Evolutionary conservation across 2,888 invertebrate species (phyloP), one percentile per base, ranked within the genome.

Genomic region (Melinopterus prodromus): DNA sequence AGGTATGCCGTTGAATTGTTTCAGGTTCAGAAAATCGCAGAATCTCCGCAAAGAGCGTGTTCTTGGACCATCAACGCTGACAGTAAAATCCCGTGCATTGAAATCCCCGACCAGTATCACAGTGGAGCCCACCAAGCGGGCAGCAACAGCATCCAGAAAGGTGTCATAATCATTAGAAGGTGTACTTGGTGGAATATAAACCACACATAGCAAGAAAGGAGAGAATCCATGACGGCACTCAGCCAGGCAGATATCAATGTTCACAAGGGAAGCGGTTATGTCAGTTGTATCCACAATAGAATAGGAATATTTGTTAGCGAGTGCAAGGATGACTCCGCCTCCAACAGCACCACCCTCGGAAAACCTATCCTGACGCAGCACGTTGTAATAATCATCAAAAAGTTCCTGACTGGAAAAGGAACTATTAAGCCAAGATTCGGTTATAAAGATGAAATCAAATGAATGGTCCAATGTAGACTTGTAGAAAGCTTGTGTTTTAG

Each of bases 11-110:
- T 74, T 74, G n/a, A 74, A 74, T 35, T 74, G 74, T 26, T 9
- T 74, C 35, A 74, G 37, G n/a, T 26, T 35, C 36, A 74, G 74
- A 74, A 74, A 37, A 26, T 74, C 37, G 35, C 74, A 74, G 35
- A 74, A 74, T 74, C 37, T 26, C 15, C 14, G 74, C 6, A 74
- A 26, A 26, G 35, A 26, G 35, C 53, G 53, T 53, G 53, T 12
- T 53, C 53, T 53, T 53, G 53, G 53, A 12, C 53, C 53, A 53
- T 53, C 12, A 7, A 53, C 5, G 9, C 12, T 53, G 53, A 9
- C 53, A 12, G 53, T 9, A 6, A 53, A 53, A 53, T 53, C 53
- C 1, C 53, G 53, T 53, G 53, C 53, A 53, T 74, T 74, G 16
- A 74, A 74, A 74, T 74, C 74, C 5, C 74, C 26, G 26, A 74